Percentiles rank a stretch among this genome's conserved stretches.
phyloP scores from a whole-genome alignment of 2,113 vertebrate species.

The Artemisiospiza belli region DNA sequence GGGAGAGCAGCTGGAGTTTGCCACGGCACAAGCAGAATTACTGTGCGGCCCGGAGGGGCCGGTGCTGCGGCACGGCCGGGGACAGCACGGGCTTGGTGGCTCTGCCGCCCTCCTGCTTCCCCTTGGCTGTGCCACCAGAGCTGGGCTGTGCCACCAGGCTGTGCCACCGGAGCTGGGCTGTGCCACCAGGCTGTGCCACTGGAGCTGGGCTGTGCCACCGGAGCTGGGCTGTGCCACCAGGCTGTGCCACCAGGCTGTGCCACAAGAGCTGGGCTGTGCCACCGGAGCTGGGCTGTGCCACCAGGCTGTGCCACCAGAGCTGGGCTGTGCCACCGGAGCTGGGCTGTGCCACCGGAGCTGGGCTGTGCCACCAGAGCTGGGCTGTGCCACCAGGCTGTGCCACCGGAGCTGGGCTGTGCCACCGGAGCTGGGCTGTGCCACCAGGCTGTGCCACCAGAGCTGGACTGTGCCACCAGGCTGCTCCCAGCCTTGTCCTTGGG shows the following conservation, averaged over 20 bases:
- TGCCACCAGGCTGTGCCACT: neutral
- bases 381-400: neutral
- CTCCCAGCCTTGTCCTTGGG: neutral
- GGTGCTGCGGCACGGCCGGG: neutral
- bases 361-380: too few relatives aligned
- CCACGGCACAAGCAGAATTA: neutral
- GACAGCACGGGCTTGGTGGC: neutral
- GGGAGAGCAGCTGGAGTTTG: neutral
- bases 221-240: neutral
- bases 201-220: neutral
- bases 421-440: neutral
- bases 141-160: neutral
- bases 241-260: neutral
- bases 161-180: neutral
- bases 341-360: too few relatives aligned
- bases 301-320: neutral
- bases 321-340: neutral
- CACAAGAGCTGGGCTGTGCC: neutral
- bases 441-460: neutral
- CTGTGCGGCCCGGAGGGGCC: neutral
- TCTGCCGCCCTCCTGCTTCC: neutral
- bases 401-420: neutral
- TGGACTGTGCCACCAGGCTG: neutral
- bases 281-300: neutral
- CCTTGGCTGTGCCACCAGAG: neutral